Evolutionary conservation across 64 coral and sea anemone species (phyloP), one percentile per base, ranked within the genome.

Genomic region (Actinia tenebrosa): DNA sequence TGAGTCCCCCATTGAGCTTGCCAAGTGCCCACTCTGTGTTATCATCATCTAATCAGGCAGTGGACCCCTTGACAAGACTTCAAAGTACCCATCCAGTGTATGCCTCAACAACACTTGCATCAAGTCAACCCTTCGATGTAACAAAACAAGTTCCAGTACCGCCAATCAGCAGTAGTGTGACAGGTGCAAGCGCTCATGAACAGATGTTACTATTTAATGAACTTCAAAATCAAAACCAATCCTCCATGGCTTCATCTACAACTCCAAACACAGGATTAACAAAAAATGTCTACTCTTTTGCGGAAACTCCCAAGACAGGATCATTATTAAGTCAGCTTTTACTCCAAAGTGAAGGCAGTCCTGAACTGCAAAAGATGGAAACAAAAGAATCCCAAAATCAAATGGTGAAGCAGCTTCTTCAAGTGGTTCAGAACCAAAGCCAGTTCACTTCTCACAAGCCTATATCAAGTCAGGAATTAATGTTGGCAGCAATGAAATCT

Each of bases 101-200:
- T 90, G 20, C 83, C 71, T 45, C 84, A 77, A 86, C 84, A 91
- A 55, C 64, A 26, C 64, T 75, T 3, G 11, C 22, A 81, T 81
- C 44, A 81, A 53, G 79, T 81, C 79, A 52, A 81, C 6, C 44
- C 6, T 50, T 22, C 23, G 22, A 81, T n/a, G 46, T 10, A 81
- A n/a, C 43, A 81, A 81, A 53, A 81, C 43, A 53, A 16, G 79
- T 15, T 37, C 20, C 79, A 81, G 5, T 44, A 81, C 44, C 69
- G 25, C 37, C 25, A 26, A 30, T 30, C 3, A 75, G 69, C 26
- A 75, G 23, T 75, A 42, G 23, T 42, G 23, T 5, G 1, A 16
- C 69, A 13, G 69, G 11, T 75, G 69, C 20, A 66, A 22, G 20
- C 5, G 0, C 79, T 17, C 22, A 50, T 50, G 46, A 3, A 16